Evolutionary conservation across 2,888 invertebrate species (phyloP).

Genomic region (Phaedon cochleariae): DNA sequence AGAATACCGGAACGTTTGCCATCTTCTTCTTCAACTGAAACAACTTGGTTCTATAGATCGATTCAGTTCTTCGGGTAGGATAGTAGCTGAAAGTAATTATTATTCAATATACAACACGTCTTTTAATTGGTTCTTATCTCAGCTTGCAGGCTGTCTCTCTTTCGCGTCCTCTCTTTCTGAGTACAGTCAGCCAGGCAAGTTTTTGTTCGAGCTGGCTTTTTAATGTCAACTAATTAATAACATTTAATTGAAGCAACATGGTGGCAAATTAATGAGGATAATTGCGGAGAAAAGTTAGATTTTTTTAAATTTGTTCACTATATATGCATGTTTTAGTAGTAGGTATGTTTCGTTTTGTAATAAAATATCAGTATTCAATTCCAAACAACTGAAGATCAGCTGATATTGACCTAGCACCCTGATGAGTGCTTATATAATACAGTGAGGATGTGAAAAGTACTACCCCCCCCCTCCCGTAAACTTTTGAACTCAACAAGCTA

Average conservation of each 20-base stretch:
- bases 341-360: background rate
- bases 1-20: background rate
- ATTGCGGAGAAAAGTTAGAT: background rate
- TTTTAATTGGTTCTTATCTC: slow-evolving; percentile 64
- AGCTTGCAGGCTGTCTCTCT: slow-evolving; percentile 42
- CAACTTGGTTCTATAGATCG: slow-evolving; percentile 10
- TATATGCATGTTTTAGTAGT: background rate
- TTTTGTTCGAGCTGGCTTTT: slow-evolving; percentile 34
- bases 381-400: background rate
- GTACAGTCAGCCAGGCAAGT: slow-evolving; percentile 38
- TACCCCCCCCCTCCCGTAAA: no score
- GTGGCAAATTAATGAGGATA: slow-evolving; percentile 42
- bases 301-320: background rate
- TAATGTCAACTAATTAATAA: slow-evolving; percentile 48
- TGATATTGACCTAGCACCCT: background rate
- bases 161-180: slow-evolving; percentile 34
- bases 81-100: slow-evolving; percentile 61
- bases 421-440: no score
- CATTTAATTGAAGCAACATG: slow-evolving; percentile 48
- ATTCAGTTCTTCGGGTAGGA: slow-evolving; percentile 39
- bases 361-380: no score
- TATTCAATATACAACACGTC: slow-evolving; percentile 63
- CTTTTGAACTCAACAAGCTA: no score
- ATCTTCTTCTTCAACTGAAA: slow-evolving; percentile 19
- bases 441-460: no score